Evolutionary conservation across 2,113 vertebrate species (phyloP).

Genomic region (Toxotes chatareus): DNA sequence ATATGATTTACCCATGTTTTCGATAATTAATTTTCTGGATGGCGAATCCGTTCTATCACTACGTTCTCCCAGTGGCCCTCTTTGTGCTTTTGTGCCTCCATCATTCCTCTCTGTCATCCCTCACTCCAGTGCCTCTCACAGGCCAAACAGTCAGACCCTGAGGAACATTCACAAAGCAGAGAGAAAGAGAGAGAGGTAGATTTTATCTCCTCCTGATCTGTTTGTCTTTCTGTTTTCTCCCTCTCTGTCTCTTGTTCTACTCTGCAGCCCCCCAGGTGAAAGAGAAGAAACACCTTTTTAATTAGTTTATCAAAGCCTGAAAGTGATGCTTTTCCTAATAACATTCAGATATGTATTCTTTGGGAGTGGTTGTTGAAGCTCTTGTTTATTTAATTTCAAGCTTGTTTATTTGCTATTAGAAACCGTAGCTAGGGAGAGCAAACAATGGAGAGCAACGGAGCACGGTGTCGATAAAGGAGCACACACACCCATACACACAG

Average conservation of each 20-base stretch:
- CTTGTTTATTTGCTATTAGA: constrained; percentile 65
- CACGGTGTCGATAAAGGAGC: constrained; percentile 15
- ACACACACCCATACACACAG: constrained; percentile 38
- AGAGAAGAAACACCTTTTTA: constrained; percentile 72
- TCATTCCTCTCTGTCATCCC: constrained; percentile 65
- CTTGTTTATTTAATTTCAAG: constrained; percentile 69
- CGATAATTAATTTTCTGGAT: constrained; percentile 80
- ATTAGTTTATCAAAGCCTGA: constrained; percentile 74
- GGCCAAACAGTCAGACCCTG: constrained; percentile 56
- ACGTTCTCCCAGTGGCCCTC: constrained; percentile 60
- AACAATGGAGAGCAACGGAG: constrained; percentile 36
- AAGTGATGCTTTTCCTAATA: constrained; percentile 71
- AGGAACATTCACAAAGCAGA: constrained; percentile 53
- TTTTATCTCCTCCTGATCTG: constrained; percentile 61
- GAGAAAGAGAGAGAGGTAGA: constrained; percentile 13
- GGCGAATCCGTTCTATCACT: constrained; percentile 62
- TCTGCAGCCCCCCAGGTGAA: constrained; percentile 48
- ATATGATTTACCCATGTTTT: constrained; percentile 74
- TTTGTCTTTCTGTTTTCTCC: constrained; percentile 41
- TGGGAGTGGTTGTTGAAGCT: constrained; percentile 56
- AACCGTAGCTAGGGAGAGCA: constrained; percentile 49
- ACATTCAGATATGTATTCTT: constrained; percentile 52
- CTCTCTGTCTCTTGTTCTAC: constrained; percentile 23
- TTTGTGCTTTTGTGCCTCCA: constrained; percentile 63
- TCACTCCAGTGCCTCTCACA: constrained; percentile 49